phyloP scores from a whole-genome alignment of 2,888 invertebrate species.

The Escarpia spicata region DNA sequence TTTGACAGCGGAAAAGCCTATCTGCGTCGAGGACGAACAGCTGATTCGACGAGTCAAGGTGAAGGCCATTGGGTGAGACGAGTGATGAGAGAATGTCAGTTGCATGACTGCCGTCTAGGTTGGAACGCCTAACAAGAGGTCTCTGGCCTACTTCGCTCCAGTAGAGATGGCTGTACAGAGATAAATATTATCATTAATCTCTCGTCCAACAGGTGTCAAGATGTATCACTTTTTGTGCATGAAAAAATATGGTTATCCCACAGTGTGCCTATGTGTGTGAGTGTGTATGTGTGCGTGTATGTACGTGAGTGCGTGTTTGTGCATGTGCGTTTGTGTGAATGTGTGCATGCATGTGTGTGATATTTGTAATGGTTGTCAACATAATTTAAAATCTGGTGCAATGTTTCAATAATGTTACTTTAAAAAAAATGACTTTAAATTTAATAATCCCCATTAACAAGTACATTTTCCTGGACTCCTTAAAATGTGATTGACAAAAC shows the following conservation, averaged over 20 bases:
- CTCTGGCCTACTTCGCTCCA: background rate
- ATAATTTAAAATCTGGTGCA: no score
- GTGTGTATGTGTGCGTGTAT: background rate
- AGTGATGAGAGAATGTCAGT: background rate
- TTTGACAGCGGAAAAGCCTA: background rate
- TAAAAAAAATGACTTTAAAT: no score
- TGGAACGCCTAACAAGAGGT: background rate
- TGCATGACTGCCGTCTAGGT: background rate
- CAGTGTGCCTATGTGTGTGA: background rate
- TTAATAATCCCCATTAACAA: no score
- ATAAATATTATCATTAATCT: background rate
- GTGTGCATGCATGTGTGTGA: background rate
- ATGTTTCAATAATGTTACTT: no score
- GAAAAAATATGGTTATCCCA: background rate
- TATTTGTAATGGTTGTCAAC: no score
- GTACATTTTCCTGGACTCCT: no score
- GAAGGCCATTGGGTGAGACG: slow-evolving; percentile 12
- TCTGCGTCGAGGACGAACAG: background rate
- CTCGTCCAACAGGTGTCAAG: background rate
- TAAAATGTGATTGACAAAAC: no score
- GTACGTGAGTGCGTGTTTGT: background rate
- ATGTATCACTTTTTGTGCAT: background rate
- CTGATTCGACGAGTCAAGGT: background rate
- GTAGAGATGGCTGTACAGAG: background rate
- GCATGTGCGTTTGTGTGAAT: background rate